Evolutionary conservation across 1,140 invertebrate species (phyloP), one percentile per base, ranked within the genome.

Genomic region (Drosophila ercepeae): DNA sequence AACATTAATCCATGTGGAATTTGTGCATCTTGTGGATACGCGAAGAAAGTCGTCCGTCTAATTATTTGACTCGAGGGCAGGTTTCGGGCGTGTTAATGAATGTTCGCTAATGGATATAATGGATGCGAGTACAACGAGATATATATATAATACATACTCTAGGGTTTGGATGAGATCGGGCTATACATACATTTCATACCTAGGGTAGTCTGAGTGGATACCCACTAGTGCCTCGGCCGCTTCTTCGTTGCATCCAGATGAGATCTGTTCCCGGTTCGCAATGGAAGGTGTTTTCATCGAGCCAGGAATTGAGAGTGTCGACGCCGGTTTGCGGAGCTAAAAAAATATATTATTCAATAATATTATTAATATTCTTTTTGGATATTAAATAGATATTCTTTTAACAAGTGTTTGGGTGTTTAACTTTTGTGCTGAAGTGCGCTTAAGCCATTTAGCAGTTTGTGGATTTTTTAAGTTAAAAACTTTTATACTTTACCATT

Each of bases 271-370:
- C 90, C 93, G 93, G 90, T 93, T 93, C 91, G 94, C 94, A 82
- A 94, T 94, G 88, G 95, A 94, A 92, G 94, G 94, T 93, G 95
- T 96, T 93, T 96, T 97, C 95, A 97, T 96, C 92, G 96, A 96
- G 92, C 96, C 97, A 89, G 97, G 97, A 92, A 97, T 97, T 93
- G 97, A 98, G 90, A 98, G 95, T 92, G 97, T 98, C 92, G 98
- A 98, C 92, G 96, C 95, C 92, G 97, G 97, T 94, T 98, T 98
- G 93, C 98, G 97, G 92, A 99, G 95, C 97, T 98, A 94, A 55
- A 95, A 95, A 14, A 64, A 19, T 60, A 29, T 23, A 42, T 59
- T 18, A 9, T 19, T 41, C 8, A 21, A 29, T 8, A n/a, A n/a
- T n/a, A n/a, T 16, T 7, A 13, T 5, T n/a, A 36, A 29, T 34